Conservation (phyloP, 2,888 invertebrate species). For the Sclerodermus sp. region DNA sequence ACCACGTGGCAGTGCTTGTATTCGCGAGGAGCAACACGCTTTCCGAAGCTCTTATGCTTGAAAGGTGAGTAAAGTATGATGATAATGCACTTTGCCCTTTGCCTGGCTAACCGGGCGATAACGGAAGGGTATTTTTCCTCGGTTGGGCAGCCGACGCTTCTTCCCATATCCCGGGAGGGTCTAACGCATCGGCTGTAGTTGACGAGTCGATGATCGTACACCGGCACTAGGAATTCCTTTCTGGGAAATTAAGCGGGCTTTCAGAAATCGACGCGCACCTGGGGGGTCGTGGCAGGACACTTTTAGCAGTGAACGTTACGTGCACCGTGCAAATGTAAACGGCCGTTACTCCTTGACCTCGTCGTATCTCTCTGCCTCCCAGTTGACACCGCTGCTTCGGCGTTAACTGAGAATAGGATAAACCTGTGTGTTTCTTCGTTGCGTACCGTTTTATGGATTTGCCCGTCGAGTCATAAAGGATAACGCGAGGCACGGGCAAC, state of each 20-base stretch:
- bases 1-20: too few species aligned
- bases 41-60: too few species aligned
- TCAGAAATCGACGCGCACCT: constrained; percentile 35
- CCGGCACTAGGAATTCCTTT: constrained; percentile 24
- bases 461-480: constrained; percentile 32
- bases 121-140: constrained; percentile 24
- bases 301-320: constrained; percentile 31
- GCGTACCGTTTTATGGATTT: constrained; percentile 36
- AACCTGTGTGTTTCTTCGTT: constrained; percentile 26
- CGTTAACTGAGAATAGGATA: constrained; percentile 34
- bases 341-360: constrained; percentile 38
- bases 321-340: constrained; percentile 33
- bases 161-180: too few species aligned
- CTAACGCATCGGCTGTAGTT: too few species aligned
- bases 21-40: too few species aligned
- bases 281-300: constrained; percentile 34
- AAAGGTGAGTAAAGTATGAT: too few species aligned
- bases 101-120: constrained; percentile 18
- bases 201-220: too few species aligned
- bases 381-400: constrained; percentile 27
- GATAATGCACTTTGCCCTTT: too few species aligned
- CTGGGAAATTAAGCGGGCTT: constrained; percentile 32
- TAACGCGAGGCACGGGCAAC: constrained; percentile 24
- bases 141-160: too few species aligned
- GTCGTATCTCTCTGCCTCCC: constrained; percentile 33